Base-by-base conservation (phyloP, 1,140 invertebrate species). In the Drosophila auraria region DNA sequence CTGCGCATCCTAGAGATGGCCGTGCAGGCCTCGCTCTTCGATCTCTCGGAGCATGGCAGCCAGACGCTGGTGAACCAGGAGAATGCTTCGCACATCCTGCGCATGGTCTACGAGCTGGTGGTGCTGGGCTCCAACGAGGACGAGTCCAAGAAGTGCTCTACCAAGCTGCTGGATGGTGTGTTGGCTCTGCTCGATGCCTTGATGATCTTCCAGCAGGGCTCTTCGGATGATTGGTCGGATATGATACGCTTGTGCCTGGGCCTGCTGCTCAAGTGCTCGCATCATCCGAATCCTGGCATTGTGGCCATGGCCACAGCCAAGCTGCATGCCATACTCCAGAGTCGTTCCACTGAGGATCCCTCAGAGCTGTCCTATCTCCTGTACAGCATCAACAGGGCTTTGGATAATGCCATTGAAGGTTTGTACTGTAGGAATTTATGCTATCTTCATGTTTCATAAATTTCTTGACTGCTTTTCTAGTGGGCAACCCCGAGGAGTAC, bases 231-330 rank as follows among this genome's bases (percentile, higher is more conserved):
- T 69, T 95, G 94, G 94, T 93, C 93, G 11, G 95, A 95, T 75
- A 95, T 95, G 94, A 94, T 94, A 20, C 94, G 95, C 12, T 30
- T 92, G 38, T 91, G 83, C 69, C 47, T 92, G 82, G 93, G 93
- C 2, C 87, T 95, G 36, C 78, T 95, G 12, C 87, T 95, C n/a
- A 93, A 93, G 36, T 95, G 94, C 89, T 94, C 94, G 23, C 93
- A 93, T 62, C 93, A 94, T 71, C 92, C 93, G 1, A 93, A 95
- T 81, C 92, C 95, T 4, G 94, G 95, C 68, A 86, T 95, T 47
- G 95, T 95, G 87, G 94, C 95, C 20, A 94, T 95, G 92, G 95
- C 95, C 2, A 94, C 95, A 2, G 95, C 95, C 4, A 94, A 95
- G 68, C 91, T 95, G n/a, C 95, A 95, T 86, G 93, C 94, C 17